Evolutionary conservation across 1,140 invertebrate species (phyloP).

Genomic region (Tetragonula clypearis): DNA sequence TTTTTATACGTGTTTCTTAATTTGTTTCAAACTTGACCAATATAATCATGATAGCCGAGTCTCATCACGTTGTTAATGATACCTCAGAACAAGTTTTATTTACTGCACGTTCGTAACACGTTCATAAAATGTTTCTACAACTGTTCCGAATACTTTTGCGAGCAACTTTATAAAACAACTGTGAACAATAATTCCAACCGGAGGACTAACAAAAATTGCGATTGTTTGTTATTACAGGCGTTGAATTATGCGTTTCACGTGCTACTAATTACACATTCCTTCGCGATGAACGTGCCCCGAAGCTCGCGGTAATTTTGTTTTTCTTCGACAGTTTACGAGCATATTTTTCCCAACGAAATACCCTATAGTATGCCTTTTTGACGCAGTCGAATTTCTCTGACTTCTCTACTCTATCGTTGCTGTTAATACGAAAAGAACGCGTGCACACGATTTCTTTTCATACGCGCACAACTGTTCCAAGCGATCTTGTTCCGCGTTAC

Average conservation of each 20-base stretch:
- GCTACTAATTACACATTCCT: constrained; percentile 44
- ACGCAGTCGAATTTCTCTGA: neutral
- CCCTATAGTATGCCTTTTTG: neutral
- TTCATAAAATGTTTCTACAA: too few relatives aligned
- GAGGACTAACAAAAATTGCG: neutral
- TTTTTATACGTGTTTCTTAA: too few relatives aligned
- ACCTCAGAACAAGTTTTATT: too few relatives aligned
- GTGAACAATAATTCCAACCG: neutral
- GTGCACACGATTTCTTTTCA: constrained; percentile 19
- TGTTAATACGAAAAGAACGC: constrained; percentile 13
- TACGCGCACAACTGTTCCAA: constrained; percentile 31
- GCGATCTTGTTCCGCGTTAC: neutral
- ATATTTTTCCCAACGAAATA: constrained; percentile 15
- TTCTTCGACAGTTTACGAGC: constrained; percentile 28
- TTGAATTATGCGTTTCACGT: constrained; percentile 30
- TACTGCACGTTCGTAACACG: too few relatives aligned
- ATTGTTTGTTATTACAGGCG: constrained; percentile 24
- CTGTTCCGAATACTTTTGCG: too few relatives aligned
- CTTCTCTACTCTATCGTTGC: too few relatives aligned
- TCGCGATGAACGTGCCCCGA: neutral
- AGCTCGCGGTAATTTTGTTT: constrained; percentile 23
- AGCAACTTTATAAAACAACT: neutral
- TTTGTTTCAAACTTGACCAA: too few relatives aligned
- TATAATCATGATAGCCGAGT: too few relatives aligned
- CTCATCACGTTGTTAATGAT: too few relatives aligned